Percentiles rank a stretch among this genome's conserved stretches.
Conservation (phyloP, 2,888 invertebrate genomes). For the Drosophila falleni region DNA sequence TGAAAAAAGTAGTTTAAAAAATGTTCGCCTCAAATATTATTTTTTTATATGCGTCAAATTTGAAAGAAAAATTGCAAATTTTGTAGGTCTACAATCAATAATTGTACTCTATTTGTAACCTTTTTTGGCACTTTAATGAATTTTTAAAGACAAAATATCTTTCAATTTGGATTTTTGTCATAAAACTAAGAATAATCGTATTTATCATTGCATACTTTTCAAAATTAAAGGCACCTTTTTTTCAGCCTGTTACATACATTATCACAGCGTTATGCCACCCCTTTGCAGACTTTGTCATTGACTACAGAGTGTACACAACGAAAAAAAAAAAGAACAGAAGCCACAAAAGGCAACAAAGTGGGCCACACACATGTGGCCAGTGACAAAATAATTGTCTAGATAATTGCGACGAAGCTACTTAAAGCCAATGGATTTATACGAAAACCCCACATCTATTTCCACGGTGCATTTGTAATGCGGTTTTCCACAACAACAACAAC, state of each 20-base stretch:
- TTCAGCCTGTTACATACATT: not conserved
- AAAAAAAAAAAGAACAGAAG: constrained; percentile 10
- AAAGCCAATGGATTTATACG: constrained; percentile 6
- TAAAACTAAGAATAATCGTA: too few relatives aligned
- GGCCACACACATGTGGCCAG: constrained; percentile 23
- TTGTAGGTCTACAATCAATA: too few relatives aligned
- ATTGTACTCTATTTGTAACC: too few relatives aligned
- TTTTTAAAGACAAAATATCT: too few relatives aligned
- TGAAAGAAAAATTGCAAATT: too few relatives aligned
- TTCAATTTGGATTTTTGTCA: too few relatives aligned
- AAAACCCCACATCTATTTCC: not conserved
- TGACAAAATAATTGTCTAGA: constrained; percentile 48
- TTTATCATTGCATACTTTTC: too few relatives aligned
- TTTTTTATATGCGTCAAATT: too few relatives aligned
- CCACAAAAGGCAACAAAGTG: constrained; percentile 47
- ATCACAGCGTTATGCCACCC: not conserved
- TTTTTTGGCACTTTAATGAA: too few relatives aligned
- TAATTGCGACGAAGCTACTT: constrained; percentile 44
- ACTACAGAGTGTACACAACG: not conserved
- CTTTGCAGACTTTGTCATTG: not conserved
- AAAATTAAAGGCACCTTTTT: too few relatives aligned
- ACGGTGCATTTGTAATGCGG: constrained; percentile 16
- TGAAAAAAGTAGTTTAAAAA: too few relatives aligned
- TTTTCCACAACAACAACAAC: constrained; percentile 12
- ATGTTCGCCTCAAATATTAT: too few relatives aligned